phyloP scores from a whole-genome alignment of 2,113 vertebrate genomes.

The Halichoeres trimaculatus region DNA sequence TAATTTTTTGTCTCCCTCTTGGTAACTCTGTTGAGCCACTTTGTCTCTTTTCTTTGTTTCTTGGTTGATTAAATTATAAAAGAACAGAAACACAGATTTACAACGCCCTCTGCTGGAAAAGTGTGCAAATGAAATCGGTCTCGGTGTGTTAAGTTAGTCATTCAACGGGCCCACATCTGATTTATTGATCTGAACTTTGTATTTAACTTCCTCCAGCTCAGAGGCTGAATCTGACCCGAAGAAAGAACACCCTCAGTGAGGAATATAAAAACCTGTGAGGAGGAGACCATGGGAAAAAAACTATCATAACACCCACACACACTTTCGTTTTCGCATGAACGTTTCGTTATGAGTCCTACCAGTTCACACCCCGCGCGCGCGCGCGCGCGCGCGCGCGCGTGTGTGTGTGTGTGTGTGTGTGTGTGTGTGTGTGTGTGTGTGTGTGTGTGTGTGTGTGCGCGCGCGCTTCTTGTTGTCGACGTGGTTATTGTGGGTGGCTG shows the following conservation, averaged over 20 bases:
- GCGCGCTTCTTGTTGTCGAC: neutral
- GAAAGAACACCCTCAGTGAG: neutral
- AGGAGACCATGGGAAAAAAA: neutral
- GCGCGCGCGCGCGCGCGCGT: neutral
- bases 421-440: slow-evolving; percentile 9
- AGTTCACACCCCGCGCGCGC: neutral
- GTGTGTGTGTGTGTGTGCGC: neutral
- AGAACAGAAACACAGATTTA: neutral
- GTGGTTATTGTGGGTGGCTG: neutral
- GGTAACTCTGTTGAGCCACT: too few relatives aligned
- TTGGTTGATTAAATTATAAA: neutral
- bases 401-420: neutral
- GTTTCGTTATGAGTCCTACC: slow-evolving; percentile 30
- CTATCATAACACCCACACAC: slow-evolving; percentile 23
- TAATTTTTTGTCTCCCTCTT: too few relatives aligned
- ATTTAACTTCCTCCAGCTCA: neutral
- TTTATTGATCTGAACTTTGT: slow-evolving; percentile 4
- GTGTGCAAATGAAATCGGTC: rapidly evolving
- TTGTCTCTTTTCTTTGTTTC: neutral
- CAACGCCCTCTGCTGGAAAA: slow-evolving; percentile 48
- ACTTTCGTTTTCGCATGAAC: slow-evolving; percentile 59
- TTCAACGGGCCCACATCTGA: neutral
- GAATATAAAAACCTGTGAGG: neutral
- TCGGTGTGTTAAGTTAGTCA: neutral
- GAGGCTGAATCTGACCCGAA: neutral